Evolutionary conservation across 2,113 vertebrate genomes (phyloP).

Genomic region (Herpailurus yagouaroundi): DNA sequence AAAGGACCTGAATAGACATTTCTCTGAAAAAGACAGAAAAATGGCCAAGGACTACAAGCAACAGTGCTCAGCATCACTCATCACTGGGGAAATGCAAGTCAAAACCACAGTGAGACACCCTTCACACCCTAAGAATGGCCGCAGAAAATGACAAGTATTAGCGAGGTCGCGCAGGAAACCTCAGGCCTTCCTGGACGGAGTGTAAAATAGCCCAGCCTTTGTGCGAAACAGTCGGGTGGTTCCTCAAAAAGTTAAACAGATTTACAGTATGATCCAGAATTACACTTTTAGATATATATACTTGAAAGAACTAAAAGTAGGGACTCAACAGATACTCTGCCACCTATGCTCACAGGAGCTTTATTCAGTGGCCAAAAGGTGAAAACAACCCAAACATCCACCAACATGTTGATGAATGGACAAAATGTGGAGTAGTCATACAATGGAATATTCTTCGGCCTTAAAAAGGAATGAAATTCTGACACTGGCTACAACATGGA

Average conservation of each 20-base stretch:
- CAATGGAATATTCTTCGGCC: neutral
- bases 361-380: neutral
- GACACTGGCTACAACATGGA: neutral
- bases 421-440: neutral
- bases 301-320: neutral
- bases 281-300: neutral
- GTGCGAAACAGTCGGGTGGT: neutral
- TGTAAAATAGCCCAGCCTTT: neutral
- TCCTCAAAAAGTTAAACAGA: neutral
- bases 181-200: neutral
- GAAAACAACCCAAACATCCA: neutral
- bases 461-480: conserved; percentile 37
- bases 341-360: neutral
- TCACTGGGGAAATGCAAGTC: neutral
- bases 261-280: neutral
- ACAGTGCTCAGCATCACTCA: neutral
- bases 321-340: neutral
- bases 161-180: neutral
- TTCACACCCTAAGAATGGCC: neutral
- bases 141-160: neutral
- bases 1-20: neutral
- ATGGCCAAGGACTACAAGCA: neutral
- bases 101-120: neutral
- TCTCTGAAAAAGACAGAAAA: conserved; percentile 8
- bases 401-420: neutral